Evolutionary conservation across 2,113 vertebrate species (phyloP).

Genomic region (Oryzias curvinotus): DNA sequence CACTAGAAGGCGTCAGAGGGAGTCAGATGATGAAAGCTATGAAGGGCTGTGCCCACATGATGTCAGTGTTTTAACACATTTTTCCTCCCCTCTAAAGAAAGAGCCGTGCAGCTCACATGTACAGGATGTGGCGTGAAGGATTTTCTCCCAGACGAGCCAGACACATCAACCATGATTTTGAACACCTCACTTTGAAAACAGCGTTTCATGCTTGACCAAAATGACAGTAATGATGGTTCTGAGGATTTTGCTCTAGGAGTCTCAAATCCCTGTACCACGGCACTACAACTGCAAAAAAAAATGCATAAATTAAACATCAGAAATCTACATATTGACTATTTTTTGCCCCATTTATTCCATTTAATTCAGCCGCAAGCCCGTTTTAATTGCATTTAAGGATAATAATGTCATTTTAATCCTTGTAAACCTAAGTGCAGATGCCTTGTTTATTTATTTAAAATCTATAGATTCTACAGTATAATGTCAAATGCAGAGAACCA

Average conservation of each 20-base stretch:
- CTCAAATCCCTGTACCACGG: neutral
- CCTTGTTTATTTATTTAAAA: no score
- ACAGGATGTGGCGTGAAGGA: constrained; percentile 16
- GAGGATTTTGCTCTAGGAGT: neutral
- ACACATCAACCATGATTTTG: neutral
- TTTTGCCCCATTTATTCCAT: neutral
- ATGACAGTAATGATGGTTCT: neutral
- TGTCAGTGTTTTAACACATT: constrained; percentile 32
- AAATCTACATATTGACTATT: neutral
- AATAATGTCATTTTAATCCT: neutral
- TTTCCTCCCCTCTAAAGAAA: neutral
- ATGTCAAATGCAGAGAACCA: constrained; percentile 5
- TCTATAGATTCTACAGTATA: neutral
- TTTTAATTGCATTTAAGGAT: neutral
- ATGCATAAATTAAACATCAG: constrained; percentile 6
- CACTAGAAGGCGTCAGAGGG: constrained; percentile 22
- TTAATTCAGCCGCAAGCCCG: neutral
- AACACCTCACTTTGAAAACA: neutral
- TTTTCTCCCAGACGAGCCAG: constrained; percentile 21
- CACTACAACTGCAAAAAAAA: neutral
- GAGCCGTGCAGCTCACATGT: neutral
- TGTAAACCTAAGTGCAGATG: no score
- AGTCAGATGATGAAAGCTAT: fast-evolving
- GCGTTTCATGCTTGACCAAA: constrained; percentile 3
- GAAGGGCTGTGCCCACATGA: constrained; percentile 33